Base-by-base conservation (phyloP, 2,888 invertebrate species). In the Platypus cylindrus region DNA sequence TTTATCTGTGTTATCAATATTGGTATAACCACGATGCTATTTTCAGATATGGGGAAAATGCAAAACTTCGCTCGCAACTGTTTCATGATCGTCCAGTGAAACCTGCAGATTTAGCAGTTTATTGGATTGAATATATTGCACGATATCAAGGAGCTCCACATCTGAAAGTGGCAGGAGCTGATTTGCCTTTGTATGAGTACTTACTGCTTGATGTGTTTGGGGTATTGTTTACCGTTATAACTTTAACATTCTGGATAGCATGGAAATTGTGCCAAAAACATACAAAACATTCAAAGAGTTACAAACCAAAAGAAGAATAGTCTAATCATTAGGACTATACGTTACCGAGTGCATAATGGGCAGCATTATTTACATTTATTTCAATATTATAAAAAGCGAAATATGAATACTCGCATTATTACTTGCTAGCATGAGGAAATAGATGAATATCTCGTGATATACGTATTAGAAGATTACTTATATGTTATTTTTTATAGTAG, bases 101-200 rank as follows among this genome's bases (percentile, higher is more conserved):
- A 25, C 55, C 55, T 1, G 38, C 51, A 23, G 50, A 53, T 18
- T 37, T 39, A 4, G 53, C 53, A 8, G 43, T 47, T 18, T 56
- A 48, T 37, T 56, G 56, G 56, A 45, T 51, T 1, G 49, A 54
- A 37, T 54, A 54, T 35, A 52, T 55, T 3, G 41, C 52, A 4
- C 44, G 48, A 13, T 48, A 53, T 38, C 47, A 48, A 30, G 55
- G 55, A 11, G 53, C 56, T 1, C 38, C 38, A 5, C 54, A 56
- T 42, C 42, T 56, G 24, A 45, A 47, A 32, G 47, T 50, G 3
- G 48, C 48, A 4, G 51, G 45, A 1, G 26, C 49, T 16, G 40
- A 50, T 34, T 36, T 56, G 14, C 30, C 41, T 7, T 51, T 49
- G 49, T 56, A 48, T 28, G 45, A 54, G 36, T 51, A 51, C 38